These are phyloP conservation scores for Liasis olivaceus DNA, from an alignment of 2,797 vertebrate species.

Conservation along the genomic window DNA sequence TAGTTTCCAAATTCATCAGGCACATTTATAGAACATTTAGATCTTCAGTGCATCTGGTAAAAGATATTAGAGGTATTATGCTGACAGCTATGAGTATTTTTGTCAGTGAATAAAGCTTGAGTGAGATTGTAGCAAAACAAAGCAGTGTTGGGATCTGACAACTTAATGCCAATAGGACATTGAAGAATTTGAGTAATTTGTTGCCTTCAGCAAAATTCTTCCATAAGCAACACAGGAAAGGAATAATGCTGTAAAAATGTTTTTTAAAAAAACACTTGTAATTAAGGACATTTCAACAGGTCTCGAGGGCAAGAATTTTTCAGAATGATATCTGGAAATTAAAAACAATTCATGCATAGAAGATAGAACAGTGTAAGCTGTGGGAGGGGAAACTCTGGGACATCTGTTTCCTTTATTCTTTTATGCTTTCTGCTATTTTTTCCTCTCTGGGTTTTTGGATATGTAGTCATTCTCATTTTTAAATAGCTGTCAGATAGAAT, in stretches of 20 bases:
- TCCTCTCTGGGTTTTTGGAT: background rate
- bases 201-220: slow-evolving; percentile 43
- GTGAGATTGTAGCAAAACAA: slow-evolving; percentile 29
- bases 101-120: slow-evolving; percentile 39
- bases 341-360: slow-evolving; percentile 21
- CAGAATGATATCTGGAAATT: slow-evolving; percentile 33
- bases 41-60: slow-evolving; percentile 51
- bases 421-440: background rate
- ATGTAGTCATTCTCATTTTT: slow-evolving; percentile 7
- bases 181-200: slow-evolving; percentile 47
- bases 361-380: background rate
- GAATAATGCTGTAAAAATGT: slow-evolving; percentile 27
- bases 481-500: slow-evolving; percentile 13
- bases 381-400: slow-evolving; percentile 30
- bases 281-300: slow-evolving; percentile 37
- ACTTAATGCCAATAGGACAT: slow-evolving; percentile 38
- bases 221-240: slow-evolving; percentile 32
- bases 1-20: slow-evolving; percentile 64
- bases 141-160: slow-evolving; percentile 20
- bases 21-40: slow-evolving; percentile 46
- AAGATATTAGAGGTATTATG: slow-evolving; percentile 45
- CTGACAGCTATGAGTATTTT: slow-evolving; percentile 39
- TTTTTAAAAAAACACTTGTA: slow-evolving; percentile 6
- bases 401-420: slow-evolving; percentile 23
- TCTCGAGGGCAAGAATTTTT: slow-evolving; percentile 28